These are phyloP conservation scores for Hirtodrosophila histrioides DNA, from an alignment of 2,888 invertebrate genomes.

Conservation along the genomic window DNA sequence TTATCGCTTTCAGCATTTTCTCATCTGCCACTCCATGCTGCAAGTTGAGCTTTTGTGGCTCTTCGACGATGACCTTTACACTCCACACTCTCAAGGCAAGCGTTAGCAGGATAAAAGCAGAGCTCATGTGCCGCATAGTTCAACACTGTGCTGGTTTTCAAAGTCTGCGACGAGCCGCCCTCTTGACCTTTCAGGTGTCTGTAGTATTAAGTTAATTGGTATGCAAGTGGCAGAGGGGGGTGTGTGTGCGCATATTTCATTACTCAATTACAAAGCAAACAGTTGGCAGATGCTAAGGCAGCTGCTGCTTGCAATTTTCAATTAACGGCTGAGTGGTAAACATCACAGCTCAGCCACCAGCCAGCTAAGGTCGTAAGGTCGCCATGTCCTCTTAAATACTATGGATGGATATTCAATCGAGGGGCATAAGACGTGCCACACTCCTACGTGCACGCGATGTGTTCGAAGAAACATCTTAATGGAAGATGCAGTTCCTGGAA, in stretches of 20 bases:
- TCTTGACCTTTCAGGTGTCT: slow-evolving; percentile 38
- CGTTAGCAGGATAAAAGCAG: slow-evolving; percentile 9
- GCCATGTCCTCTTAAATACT: slow-evolving; percentile 13
- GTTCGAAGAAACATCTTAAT: slow-evolving; percentile 30
- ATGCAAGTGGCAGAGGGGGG: slow-evolving; percentile 28
- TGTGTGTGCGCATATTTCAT: slow-evolving; percentile 57
- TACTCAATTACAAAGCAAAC: slow-evolving; percentile 74
- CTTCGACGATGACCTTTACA: neutral
- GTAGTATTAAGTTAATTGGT: slow-evolving; percentile 48
- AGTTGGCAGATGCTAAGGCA: slow-evolving; percentile 32
- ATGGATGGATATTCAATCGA: slow-evolving; percentile 14
- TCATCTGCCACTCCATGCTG: neutral
- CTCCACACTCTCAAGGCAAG: neutral
- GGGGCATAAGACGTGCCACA: slow-evolving; percentile 4
- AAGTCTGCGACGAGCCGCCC: slow-evolving; percentile 17
- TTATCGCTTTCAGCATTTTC: too few relatives aligned
- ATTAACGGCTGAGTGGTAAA: slow-evolving; percentile 56
- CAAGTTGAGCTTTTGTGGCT: neutral
- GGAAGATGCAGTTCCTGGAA: slow-evolving; percentile 37
- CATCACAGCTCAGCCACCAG: slow-evolving; percentile 17
- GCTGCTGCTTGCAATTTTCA: slow-evolving; percentile 61
- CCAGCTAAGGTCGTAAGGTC: slow-evolving; percentile 6
- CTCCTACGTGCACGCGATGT: slow-evolving; percentile 1
- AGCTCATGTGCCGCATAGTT: slow-evolving; percentile 2
- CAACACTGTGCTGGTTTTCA: neutral